Base-by-base conservation (phyloP, 2,888 invertebrate species). In the Ennomos fuscantarius region DNA sequence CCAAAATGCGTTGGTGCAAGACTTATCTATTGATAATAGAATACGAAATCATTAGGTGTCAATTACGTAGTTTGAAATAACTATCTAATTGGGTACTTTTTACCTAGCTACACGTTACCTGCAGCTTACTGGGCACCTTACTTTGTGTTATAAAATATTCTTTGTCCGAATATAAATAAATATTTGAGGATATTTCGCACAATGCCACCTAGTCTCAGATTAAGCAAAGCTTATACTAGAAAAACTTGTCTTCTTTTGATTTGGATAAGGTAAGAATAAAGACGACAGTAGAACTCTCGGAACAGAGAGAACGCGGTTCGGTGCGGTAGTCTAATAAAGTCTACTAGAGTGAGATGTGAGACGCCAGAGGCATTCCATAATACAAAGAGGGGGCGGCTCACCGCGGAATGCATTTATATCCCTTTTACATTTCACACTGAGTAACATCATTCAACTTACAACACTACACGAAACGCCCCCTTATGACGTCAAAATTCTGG, bases 361-460 rank as follows among this genome's bases (percentile, higher is more conserved):
- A 59, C 68, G 67, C 62, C 73, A 70, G 70, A 69, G 73, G 72
- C 75, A 73, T 78, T 81, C 78, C 79, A 78, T 73, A 72, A 63
- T 62, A 68, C 62, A 56, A 54, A 62, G 66, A 73, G 74, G 83
- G 79, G 80, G 80, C 70, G 74, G 70, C 75, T 75, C 68, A 82
- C 81, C 82, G 85, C 84, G 80, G 86, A 87, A 87, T 87, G 82
- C 79, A 86, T 86, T 24, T 85, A 82, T 77, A 81, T 79, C 79
- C 79, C 73, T 73, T 76, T 73, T 75, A 74, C 73, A 79, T 86
- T 87, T 83, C 83, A 82, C 80, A 84, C 73, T 42, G 41, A 39
- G 33, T 48, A 47, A 74, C 71, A 69, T 69, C 71, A 73, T 70
- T 68, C 71, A 70, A 65, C 63, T 62, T 66, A 69, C 70, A 69